Percentiles rank a stretch among this genome's conserved stretches.
These are phyloP conservation scores for Xyliphius kryptos DNA, from an alignment of 2,113 vertebrate genomes.

Conservation along the genomic window DNA sequence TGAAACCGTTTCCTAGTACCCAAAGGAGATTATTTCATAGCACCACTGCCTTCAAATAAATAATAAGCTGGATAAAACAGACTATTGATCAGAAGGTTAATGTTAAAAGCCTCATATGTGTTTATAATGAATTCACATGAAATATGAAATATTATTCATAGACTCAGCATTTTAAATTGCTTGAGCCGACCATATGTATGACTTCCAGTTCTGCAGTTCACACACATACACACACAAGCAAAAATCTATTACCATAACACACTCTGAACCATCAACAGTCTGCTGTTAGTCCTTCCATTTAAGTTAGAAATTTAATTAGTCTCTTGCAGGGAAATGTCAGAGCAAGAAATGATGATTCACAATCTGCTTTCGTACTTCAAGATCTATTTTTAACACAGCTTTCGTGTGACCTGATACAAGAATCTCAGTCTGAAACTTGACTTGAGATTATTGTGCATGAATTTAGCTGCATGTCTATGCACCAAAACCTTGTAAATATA, in stretches of 20 bases:
- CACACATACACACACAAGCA: constrained; percentile 9
- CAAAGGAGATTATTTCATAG: neutral
- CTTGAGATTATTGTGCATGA: no score
- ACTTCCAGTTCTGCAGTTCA: neutral
- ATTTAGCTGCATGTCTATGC: no score
- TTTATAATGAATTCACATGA: no score
- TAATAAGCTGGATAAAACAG: no score
- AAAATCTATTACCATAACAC: constrained; percentile 11
- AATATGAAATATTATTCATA: no score
- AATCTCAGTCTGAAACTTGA: no score
- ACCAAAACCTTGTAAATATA: no score
- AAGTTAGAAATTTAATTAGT: constrained; percentile 48
- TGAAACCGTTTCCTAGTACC: neutral
- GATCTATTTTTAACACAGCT: constrained; percentile 40
- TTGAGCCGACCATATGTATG: no score
- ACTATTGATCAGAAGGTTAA: no score
- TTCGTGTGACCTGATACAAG: constrained; percentile 26
- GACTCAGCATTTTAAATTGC: no score
- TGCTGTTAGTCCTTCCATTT: constrained; percentile 29
- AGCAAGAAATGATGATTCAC: constrained; percentile 49
- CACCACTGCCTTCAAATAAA: no score
- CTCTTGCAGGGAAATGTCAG: constrained; percentile 22
- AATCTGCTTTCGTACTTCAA: constrained; percentile 36
- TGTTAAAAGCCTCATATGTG: no score
- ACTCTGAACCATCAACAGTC: constrained; percentile 25